Conservation (phyloP, 2,888 invertebrate species). For the Parapristionchus giblindavisi region DNA sequence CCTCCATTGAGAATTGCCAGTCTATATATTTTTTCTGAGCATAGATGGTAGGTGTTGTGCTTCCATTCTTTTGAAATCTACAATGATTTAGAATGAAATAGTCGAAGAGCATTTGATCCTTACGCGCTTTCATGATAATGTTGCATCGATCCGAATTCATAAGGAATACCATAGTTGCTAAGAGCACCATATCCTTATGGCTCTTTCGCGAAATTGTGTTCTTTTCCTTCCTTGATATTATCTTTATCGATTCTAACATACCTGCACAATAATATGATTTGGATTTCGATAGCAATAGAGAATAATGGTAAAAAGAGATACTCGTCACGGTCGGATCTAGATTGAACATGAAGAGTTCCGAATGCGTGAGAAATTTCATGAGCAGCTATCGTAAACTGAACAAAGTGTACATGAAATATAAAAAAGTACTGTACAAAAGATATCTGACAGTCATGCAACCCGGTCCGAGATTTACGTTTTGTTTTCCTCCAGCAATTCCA, state of each 20-base stretch:
- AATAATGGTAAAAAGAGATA: background rate
- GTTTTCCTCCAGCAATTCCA: constrained; percentile 21
- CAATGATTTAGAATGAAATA: background rate
- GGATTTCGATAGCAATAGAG: background rate
- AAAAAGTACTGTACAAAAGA: background rate
- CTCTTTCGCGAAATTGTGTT: constrained; percentile 29
- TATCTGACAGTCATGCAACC: constrained; percentile 10
- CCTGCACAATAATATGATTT: background rate
- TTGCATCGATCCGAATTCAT: constrained; percentile 36
- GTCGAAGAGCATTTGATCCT: background rate
- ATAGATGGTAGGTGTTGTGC: constrained; percentile 21
- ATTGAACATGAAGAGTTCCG: constrained; percentile 34
- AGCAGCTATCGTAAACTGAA: constrained; percentile 13
- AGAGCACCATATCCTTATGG: constrained; percentile 5
- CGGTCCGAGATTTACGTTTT: constrained; percentile 1
- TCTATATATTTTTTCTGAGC: background rate
- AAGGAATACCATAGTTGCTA: constrained; percentile 29
- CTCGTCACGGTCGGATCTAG: constrained; percentile 30
- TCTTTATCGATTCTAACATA: constrained; percentile 9
- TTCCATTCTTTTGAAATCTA: constrained; percentile 1
- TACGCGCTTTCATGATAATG: constrained; percentile 24
- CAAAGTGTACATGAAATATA: no score
- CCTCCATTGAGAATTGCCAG: constrained; percentile 24
- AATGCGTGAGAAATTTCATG: constrained; percentile 30
- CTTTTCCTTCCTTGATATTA: constrained; percentile 8